Evolutionary conservation across 2,888 invertebrate species (phyloP).

Genomic region (Nymphalis urticae): DNA sequence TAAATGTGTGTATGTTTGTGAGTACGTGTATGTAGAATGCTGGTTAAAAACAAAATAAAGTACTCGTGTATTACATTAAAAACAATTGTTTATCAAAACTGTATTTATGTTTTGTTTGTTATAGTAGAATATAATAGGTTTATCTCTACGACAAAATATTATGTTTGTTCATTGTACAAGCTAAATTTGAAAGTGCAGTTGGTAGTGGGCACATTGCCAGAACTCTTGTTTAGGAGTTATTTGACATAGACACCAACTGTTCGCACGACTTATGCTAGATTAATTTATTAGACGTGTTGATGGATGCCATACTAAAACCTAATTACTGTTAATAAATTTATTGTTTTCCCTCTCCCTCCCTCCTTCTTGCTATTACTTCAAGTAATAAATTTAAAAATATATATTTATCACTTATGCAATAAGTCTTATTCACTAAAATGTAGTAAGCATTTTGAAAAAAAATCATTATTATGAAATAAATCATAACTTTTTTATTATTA

Average conservation of each 20-base stretch:
- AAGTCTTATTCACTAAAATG: too few species aligned
- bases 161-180: constrained; percentile 38
- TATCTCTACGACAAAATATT: neutral
- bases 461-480: too few species aligned
- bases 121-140: neutral
- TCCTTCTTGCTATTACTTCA: neutral
- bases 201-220: constrained; percentile 42
- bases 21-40: too few species aligned
- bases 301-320: neutral
- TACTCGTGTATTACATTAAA: too few species aligned
- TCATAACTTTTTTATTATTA: too few species aligned
- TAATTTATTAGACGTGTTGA: constrained; percentile 8
- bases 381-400: neutral
- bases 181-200: constrained; percentile 40
- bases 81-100: too few species aligned
- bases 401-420: too few species aligned
- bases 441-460: too few species aligned
- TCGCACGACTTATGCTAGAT: constrained; percentile 7
- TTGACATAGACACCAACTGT: constrained; percentile 25
- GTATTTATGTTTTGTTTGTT: too few species aligned
- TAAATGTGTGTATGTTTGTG: too few species aligned
- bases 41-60: too few species aligned
- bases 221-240: constrained; percentile 29
- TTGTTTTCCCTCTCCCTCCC: neutral
- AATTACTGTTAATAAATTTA: constrained; percentile 10